Evolutionary conservation across 2,888 invertebrate genomes (phyloP).

Genomic region (Falcaria lacertinaria): DNA sequence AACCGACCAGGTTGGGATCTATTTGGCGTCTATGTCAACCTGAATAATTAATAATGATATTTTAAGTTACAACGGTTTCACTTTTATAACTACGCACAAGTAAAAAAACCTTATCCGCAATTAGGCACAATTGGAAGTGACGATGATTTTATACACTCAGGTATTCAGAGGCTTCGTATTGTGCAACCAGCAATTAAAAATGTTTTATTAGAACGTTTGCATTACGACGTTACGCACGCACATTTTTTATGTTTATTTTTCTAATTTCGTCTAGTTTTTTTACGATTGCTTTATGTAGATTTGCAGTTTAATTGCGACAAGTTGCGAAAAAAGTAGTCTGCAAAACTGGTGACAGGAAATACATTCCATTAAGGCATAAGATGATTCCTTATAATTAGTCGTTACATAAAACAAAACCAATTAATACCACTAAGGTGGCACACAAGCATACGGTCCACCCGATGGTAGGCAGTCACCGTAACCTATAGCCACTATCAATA

Average conservation of each 20-base stretch:
- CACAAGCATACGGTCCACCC: too few species aligned
- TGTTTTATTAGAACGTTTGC: conserved; percentile 31
- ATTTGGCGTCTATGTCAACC: too few species aligned
- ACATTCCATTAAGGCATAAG: neutral
- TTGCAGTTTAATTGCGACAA: neutral
- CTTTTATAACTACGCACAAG: too few species aligned
- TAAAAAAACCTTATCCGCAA: too few species aligned
- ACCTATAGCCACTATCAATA: too few species aligned
- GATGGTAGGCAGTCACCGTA: too few species aligned
- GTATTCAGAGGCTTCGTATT: conserved; percentile 23
- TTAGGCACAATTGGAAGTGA: neutral
- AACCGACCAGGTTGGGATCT: too few species aligned
- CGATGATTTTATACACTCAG: conserved; percentile 21
- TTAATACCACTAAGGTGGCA: too few species aligned
- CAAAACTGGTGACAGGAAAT: neutral
- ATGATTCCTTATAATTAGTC: neutral
- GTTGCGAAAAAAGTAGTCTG: neutral
- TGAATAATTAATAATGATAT: too few species aligned
- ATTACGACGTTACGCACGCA: conserved; percentile 21
- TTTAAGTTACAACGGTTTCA: too few species aligned
- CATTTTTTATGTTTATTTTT: conserved; percentile 15
- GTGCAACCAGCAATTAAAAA: conserved; percentile 32
- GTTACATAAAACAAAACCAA: too few species aligned
- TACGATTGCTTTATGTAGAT: neutral
- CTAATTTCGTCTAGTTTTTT: neutral